Conservation (phyloP, 2,888 invertebrate genomes). For the Polia nebulosa region DNA sequence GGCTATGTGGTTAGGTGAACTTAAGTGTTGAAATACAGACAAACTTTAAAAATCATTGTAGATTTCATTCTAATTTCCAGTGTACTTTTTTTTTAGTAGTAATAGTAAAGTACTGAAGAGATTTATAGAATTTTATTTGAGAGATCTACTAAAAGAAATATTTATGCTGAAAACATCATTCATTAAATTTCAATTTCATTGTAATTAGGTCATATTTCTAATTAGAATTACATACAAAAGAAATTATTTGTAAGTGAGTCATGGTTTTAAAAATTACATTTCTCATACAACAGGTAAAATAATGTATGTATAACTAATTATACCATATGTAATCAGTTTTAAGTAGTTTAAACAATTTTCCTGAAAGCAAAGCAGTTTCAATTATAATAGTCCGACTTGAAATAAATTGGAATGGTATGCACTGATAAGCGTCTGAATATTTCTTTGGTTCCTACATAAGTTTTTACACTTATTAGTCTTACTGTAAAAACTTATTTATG, state of each 20-base stretch:
- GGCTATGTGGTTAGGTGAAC: no score
- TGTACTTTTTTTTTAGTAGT: no score
- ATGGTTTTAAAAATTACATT: not conserved
- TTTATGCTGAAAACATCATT: no score
- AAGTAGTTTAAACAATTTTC: conserved; percentile 15
- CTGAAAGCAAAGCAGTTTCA: conserved; percentile 10
- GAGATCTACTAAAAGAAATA: no score
- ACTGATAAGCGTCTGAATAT: conserved; percentile 56
- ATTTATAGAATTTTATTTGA: no score
- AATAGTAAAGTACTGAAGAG: no score
- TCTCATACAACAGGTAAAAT: conserved; percentile 1
- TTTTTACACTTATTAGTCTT: no score
- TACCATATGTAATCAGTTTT: conserved; percentile 4
- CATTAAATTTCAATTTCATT: not conserved
- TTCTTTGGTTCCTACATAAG: no score
- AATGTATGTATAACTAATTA: not conserved
- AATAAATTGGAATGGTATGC: conserved; percentile 32
- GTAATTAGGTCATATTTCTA: not conserved
- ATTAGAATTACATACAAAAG: conserved; percentile 8
- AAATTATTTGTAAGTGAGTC: not conserved
- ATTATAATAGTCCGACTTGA: conserved; percentile 3
- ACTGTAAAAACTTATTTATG: conserved; percentile 2
- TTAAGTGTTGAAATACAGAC: no score
- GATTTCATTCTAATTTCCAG: no score
- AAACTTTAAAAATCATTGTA: no score